These are phyloP conservation scores for Limnephilus auricula DNA, from an alignment of 2,888 invertebrate genomes.

Conservation along the genomic window DNA sequence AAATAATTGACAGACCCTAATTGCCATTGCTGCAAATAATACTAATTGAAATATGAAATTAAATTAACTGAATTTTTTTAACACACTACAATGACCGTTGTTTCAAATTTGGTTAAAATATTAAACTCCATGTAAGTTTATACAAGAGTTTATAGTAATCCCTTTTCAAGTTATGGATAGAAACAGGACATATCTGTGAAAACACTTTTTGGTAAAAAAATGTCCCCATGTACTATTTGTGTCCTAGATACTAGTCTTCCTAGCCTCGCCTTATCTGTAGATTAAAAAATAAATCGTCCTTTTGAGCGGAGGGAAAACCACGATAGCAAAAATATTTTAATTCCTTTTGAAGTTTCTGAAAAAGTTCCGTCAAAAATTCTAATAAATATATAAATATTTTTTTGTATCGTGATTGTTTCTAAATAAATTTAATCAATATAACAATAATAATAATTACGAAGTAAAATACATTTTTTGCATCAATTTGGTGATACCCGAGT, in stretches of 20 bases:
- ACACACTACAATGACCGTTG: no score
- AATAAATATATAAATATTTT: not conserved
- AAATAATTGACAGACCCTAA: no score
- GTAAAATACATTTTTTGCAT: no score
- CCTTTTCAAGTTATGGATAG: not conserved
- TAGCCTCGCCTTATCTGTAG: not conserved
- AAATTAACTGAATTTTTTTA: no score
- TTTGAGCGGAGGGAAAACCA: conserved; percentile 2
- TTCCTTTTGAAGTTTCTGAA: not conserved
- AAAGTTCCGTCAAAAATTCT: conserved; percentile 14
- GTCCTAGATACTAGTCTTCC: not conserved
- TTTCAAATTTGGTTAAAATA: no score
- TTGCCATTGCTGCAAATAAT: no score
- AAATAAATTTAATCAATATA: not conserved
- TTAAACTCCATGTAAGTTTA: no score
- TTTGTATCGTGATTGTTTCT: not conserved
- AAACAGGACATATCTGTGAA: not conserved
- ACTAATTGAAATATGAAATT: no score
- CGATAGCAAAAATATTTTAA: not conserved
- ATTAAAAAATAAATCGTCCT: conserved; percentile 2
- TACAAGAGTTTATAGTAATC: no score
- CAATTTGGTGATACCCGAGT: no score
- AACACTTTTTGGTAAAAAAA: not conserved
- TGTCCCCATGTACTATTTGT: not conserved
- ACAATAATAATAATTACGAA: no score